These are phyloP conservation scores for Andrena marginata DNA, from an alignment of 2,888 invertebrate species.

Conservation along the genomic window DNA sequence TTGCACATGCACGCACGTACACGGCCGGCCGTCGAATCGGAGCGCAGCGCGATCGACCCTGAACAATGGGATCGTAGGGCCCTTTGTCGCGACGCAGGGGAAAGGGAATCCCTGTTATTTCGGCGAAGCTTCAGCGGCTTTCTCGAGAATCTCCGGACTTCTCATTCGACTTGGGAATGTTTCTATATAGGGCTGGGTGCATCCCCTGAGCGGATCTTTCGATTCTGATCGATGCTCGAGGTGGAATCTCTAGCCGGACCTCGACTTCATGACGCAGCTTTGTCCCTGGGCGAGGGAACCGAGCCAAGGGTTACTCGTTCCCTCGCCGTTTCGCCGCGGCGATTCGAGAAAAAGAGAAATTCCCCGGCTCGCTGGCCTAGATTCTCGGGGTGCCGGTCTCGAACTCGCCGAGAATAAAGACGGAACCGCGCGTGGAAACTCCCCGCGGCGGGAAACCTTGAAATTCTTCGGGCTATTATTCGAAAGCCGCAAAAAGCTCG, in stretches of 20 bases:
- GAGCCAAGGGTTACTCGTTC: not conserved
- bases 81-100: conserved; percentile 23
- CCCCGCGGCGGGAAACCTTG: conserved; percentile 44
- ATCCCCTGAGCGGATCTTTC: too few species aligned
- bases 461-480: conserved; percentile 50
- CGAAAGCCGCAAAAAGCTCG: conserved; percentile 21
- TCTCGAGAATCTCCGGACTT: not conserved
- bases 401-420: conserved; percentile 56
- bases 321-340: not conserved
- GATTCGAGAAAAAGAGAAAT: conserved; percentile 53
- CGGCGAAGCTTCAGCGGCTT: not conserved
- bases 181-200: too few species aligned
- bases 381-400: conserved; percentile 52
- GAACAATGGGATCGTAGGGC: conserved; percentile 49
- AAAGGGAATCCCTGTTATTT: not conserved
- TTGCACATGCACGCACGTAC: conserved; percentile 70
- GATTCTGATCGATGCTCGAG: not conserved
- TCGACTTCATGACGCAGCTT: not conserved
- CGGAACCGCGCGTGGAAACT: conserved; percentile 28
- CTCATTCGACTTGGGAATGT: not conserved
- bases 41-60: conserved; percentile 66
- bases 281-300: not conserved
- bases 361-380: conserved; percentile 58
- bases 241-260: not conserved
- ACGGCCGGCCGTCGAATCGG: conserved; percentile 63